Conservation (phyloP, 2,888 invertebrate genomes). For the Callosobruchus maculatus region DNA sequence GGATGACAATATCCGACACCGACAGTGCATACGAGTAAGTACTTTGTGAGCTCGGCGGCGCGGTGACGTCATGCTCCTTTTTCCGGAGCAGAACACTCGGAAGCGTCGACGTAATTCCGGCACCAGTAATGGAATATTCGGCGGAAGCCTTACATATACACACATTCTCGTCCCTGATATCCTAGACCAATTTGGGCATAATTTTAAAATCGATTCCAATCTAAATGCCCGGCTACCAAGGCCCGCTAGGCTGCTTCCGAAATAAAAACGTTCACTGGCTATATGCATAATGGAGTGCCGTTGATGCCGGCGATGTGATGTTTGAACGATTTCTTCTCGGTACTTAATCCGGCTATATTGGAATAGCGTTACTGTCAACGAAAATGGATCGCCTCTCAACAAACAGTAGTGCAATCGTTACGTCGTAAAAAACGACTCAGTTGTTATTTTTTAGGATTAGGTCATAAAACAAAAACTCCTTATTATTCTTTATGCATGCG, state of each 20-base stretch:
- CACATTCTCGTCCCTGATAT: no score
- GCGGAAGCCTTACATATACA: neutral
- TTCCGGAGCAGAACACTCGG: neutral
- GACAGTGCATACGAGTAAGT: neutral
- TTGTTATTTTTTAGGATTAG: no score
- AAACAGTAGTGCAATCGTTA: no score
- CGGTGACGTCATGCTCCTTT: neutral
- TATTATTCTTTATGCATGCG: no score
- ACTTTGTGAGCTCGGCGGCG: neutral
- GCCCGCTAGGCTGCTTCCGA: neutral
- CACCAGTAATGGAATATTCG: neutral
- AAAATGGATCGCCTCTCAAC: no score
- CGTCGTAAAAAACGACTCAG: no score
- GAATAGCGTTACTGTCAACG: no score
- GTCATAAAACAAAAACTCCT: no score
- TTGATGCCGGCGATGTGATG: neutral
- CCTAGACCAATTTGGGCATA: neutral
- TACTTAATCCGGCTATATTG: no score
- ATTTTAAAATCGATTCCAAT: neutral
- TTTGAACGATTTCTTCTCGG: neutral
- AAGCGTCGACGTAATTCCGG: neutral
- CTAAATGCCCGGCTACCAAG: neutral
- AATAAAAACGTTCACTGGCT: neutral
- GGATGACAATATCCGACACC: neutral
- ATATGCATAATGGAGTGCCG: neutral